These are phyloP conservation scores for Liparis tanakae DNA, from an alignment of 2,797 vertebrate species.

Conservation along the genomic window DNA sequence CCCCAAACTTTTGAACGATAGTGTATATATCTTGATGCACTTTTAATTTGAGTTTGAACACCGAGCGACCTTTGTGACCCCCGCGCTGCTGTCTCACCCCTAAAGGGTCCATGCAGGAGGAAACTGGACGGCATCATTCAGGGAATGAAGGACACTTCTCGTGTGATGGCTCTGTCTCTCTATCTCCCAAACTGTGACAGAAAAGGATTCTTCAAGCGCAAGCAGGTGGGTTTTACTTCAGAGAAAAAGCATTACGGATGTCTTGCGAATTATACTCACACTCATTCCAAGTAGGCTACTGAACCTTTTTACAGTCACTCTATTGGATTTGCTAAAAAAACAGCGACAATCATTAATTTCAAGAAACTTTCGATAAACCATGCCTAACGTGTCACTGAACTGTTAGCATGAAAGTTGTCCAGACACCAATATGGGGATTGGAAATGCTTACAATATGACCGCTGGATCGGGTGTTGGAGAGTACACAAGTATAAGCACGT, in stretches of 20 bases:
- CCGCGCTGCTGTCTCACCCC: slow-evolving; percentile 8
- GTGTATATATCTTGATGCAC: not conserved
- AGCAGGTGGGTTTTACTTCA: slow-evolving; percentile 87
- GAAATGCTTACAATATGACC: not conserved
- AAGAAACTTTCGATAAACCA: not conserved
- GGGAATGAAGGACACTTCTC: slow-evolving; percentile 93
- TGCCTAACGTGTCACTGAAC: not conserved
- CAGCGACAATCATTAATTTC: not conserved
- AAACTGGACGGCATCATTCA: slow-evolving; percentile 96
- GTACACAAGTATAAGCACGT: not conserved
- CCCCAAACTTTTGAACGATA: too few relatives aligned
- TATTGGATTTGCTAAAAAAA: not conserved
- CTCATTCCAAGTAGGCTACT: not conserved
- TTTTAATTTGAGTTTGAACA: not conserved
- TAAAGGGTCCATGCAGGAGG: slow-evolving; percentile 94
- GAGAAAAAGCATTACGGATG: not conserved
- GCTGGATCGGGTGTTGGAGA: not conserved
- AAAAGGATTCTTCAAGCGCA: slow-evolving; percentile 98
- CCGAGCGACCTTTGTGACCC: not conserved
- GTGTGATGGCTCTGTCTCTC: slow-evolving; percentile 90
- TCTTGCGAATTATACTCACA: not conserved
- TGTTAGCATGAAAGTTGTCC: not conserved
- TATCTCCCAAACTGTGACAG: slow-evolving; percentile 98
- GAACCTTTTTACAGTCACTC: not conserved
- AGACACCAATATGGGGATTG: not conserved